Evolutionary conservation across 2,797 vertebrate genomes (phyloP).

Genomic region (Catamblyrhynchus diadema): DNA sequence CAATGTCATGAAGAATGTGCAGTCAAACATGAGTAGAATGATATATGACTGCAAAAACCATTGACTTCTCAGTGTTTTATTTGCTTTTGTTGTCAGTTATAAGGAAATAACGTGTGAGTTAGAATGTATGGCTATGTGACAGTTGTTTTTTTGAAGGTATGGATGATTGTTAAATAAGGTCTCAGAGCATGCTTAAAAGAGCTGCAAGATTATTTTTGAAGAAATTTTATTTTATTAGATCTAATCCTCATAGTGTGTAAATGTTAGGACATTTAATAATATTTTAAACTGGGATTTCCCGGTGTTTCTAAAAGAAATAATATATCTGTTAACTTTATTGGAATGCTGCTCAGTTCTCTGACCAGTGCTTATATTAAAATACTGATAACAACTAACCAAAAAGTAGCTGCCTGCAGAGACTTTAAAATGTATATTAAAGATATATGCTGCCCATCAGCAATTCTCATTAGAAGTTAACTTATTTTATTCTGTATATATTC

Average conservation of each 20-base stretch:
- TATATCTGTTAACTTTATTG: slow-evolving; percentile 93
- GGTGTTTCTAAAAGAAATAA: slow-evolving; percentile 92
- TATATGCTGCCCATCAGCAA: slow-evolving; percentile 88
- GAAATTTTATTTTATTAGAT: slow-evolving; percentile 99
- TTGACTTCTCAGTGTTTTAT: slow-evolving; percentile 66
- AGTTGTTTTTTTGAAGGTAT: slow-evolving; percentile 77
- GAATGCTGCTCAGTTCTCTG: slow-evolving; percentile 88
- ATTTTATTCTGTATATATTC: slow-evolving; percentile 99
- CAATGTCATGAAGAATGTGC: slow-evolving; percentile 47
- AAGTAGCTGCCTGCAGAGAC: slow-evolving; percentile 98
- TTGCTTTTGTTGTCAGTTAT: slow-evolving; percentile 64
- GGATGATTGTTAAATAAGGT: slow-evolving; percentile 77
- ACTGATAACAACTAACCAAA: slow-evolving; percentile 96
- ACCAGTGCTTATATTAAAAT: slow-evolving; percentile 88
- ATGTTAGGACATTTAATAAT: slow-evolving; percentile 97
- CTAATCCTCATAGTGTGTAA: slow-evolving; percentile 97
- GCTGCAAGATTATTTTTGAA: slow-evolving; percentile 98
- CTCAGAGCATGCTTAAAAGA: slow-evolving; percentile 93
- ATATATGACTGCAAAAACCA: slow-evolving; percentile 53
- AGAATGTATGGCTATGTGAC: slow-evolving; percentile 69
- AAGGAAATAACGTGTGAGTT: slow-evolving; percentile 63
- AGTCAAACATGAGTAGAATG: slow-evolving; percentile 28
- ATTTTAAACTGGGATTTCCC: slow-evolving; percentile 88
- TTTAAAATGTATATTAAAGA: slow-evolving; percentile 86
- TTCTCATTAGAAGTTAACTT: slow-evolving; percentile 95